Base-by-base conservation (phyloP, 2,797 vertebrate species). In the Danio jaintianensis region DNA sequence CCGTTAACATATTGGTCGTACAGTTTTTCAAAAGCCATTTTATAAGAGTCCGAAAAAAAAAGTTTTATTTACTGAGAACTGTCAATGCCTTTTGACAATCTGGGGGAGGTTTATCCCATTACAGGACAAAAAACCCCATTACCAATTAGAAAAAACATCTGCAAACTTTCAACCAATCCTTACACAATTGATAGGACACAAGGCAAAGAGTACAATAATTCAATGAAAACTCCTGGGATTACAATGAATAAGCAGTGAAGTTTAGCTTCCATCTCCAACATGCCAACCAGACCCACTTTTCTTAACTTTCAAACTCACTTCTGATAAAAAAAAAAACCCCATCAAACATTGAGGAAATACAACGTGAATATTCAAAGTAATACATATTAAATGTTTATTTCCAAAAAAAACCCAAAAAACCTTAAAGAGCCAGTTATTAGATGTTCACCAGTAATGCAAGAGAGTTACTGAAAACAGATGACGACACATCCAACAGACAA, bases 151-250 rank as follows among this genome's bases (percentile, higher is more conserved):
- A 85, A 88, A 91, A 93, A 90, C 83, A 83, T 79, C 78, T 47
- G 40, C 68, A 59, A 90, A 90, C 84, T 89, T 88, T 80, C 87
- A 87, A 86, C 81, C 72, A 89, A 87, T 77, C 86, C 72, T 82
- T 70, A 81, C 79, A 89, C 67, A 84, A 87, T 91, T 91, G 90
- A 89, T 90, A 91, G 86, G 88, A 88, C 88, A 93, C 90, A 87
- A 91, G 82, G 82, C 84, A 86, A 85, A 84, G 76, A 85, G 86
- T 68, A 80, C 29, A 75, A 75, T 61, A 71, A 76, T 88, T 90
- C 75, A 84, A 76, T 82, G 77, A 87, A 84, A 75, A 86, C 76
- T 82, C 84, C 75, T 13, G 78, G 62, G 81, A 15, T 50, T 82
- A 78, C 38, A 64, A 36, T 4, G 9, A 78, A 36, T 53, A 81